Conservation (phyloP, 2,113 vertebrate species). For the Australoheros scitulus region DNA sequence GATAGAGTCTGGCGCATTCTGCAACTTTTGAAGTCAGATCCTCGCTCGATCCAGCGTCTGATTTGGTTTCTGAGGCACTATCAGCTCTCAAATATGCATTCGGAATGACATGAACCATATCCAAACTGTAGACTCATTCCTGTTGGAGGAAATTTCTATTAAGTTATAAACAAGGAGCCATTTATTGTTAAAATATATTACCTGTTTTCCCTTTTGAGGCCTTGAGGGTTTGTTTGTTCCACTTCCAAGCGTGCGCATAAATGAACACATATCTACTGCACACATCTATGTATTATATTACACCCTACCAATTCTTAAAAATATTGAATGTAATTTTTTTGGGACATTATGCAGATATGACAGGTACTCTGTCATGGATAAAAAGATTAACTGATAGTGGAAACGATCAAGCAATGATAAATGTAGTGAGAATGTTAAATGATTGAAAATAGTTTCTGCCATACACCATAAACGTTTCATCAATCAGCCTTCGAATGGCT, state of each 20-base stretch:
- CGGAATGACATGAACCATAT: constrained; percentile 20
- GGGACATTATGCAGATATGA: not conserved
- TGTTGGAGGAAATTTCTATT: not conserved
- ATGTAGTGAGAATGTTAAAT: not conserved
- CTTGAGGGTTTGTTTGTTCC: not conserved
- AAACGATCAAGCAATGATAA: not conserved
- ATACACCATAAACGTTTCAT: constrained; percentile 20
- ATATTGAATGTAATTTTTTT: no score
- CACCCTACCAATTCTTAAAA: not conserved
- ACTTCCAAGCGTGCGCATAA: not conserved
- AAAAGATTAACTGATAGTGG: not conserved
- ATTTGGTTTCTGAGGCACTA: constrained; percentile 39
- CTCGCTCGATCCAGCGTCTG: constrained; percentile 27
- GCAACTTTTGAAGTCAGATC: constrained; percentile 42
- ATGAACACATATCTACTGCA: not conserved
- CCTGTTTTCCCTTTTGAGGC: not conserved
- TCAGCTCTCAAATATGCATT: constrained; percentile 41
- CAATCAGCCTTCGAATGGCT: not conserved
- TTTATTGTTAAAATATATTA: constrained; percentile 6
- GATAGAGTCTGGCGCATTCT: constrained; percentile 26
- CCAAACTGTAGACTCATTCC: not conserved
- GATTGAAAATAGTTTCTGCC: not conserved
- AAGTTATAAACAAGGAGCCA: constrained; percentile 20
- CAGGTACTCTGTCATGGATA: not conserved
- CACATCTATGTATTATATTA: not conserved